A percentile compares a stretch with the other conserved stretches of the same genome.
Conservation (phyloP, 2,113 vertebrate species). For the Cichladusa arquata region DNA sequence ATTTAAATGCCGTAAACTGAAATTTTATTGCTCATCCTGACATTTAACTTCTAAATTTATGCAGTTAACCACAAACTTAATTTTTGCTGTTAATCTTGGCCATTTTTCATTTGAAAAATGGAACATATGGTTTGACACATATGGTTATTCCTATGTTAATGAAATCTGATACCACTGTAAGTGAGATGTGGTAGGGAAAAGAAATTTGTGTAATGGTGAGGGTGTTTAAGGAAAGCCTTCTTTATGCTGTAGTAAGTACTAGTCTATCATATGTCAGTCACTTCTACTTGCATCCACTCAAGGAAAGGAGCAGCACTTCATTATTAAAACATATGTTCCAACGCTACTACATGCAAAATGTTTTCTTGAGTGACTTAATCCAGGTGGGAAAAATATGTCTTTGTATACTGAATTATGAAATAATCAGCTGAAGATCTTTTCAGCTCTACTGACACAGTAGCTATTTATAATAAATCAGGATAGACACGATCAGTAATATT, state of each 20-base stretch:
- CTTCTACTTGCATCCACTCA: neutral
- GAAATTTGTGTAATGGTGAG: neutral
- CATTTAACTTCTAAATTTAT: constrained; percentile 25
- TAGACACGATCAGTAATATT: neutral
- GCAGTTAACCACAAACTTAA: neutral
- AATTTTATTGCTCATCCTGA: neutral
- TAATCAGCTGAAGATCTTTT: neutral
- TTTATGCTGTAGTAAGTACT: neutral
- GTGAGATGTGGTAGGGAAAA: neutral
- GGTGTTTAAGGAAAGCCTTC: neutral
- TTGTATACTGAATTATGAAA: neutral
- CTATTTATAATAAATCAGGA: neutral
- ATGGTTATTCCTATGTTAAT: neutral
- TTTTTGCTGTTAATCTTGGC: neutral
- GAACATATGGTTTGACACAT: constrained; percentile 10
- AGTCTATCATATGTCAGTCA: neutral
- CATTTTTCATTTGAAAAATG: constrained; percentile 32
- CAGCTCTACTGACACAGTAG: neutral
- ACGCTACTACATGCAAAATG: neutral
- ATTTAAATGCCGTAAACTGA: neutral
- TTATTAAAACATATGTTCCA: neutral
- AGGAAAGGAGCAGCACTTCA: neutral
- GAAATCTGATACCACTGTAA: neutral
- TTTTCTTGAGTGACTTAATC: neutral
- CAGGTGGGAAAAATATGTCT: neutral